These are phyloP conservation scores for Chamaea fasciata DNA, from an alignment of 2,113 vertebrate species.

Conservation along the genomic window DNA sequence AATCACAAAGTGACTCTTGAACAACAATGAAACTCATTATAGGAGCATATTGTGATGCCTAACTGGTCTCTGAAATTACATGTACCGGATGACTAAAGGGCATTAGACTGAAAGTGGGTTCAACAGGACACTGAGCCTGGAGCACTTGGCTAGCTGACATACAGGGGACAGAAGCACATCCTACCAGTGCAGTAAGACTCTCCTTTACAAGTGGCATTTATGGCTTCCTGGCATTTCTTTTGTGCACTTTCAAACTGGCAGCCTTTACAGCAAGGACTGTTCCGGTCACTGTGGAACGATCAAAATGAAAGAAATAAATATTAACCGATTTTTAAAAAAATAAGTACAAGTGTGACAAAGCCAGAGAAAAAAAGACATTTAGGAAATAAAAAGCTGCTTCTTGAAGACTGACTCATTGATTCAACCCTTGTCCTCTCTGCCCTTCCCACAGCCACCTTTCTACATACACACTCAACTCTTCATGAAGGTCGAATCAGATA, in stretches of 20 bases:
- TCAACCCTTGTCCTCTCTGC: not conserved
- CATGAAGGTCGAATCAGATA: not conserved
- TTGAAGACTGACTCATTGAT: not conserved
- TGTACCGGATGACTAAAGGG: not conserved
- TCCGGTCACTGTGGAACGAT: conserved; percentile 84
- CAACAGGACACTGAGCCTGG: not conserved
- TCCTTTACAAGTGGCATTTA: conserved; percentile 93
- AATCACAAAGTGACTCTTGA: not conserved
- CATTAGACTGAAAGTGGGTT: not conserved
- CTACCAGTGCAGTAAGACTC: conserved; percentile 90
- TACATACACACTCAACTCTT: not conserved
- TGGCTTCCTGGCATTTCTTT: conserved; percentile 91
- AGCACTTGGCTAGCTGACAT: not conserved
- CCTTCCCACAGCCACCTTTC: not conserved
- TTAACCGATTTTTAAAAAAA: not conserved
- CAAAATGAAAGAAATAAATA: not conserved
- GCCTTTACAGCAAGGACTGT: conserved; percentile 90
- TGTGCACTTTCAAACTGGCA: conserved; percentile 84
- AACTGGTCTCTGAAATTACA: not conserved
- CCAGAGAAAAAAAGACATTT: not conserved
- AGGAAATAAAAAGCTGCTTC: not conserved
- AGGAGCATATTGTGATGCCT: not conserved
- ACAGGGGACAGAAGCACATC: not conserved
- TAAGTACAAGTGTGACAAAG: not conserved
- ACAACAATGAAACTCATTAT: not conserved